Evolutionary conservation across 2,797 vertebrate genomes (phyloP), one percentile per base, ranked within the genome.

Genomic region (Florisuga fusca): DNA sequence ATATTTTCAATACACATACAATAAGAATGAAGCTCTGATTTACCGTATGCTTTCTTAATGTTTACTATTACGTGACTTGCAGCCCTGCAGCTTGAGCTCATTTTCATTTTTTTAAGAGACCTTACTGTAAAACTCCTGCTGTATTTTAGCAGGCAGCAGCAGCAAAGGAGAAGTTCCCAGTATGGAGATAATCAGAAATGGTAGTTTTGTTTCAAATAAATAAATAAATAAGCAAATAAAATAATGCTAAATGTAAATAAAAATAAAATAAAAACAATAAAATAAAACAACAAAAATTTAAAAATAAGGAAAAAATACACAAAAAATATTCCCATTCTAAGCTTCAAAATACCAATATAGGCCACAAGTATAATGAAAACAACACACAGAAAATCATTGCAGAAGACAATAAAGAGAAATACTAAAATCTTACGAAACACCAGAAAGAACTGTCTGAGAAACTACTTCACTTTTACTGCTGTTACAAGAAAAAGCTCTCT

Each of bases 41-140:
- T 90, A 94, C 61, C 62, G 26, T 87, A 74, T 31, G 68, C 61
- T 69, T 92, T 92, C 90, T 84, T 96, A 91, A 93, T 63, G 14
- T 81, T 93, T 96, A 63, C 43, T 95, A 91, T 91, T 95, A 96
- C 94, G 82, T 55, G 64, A 90, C 73, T 81, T 73, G 53, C 43
- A 94, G 33, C 29, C 19, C 26, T 63, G 26, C 81, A 93, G 74
- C 38, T 91, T 50, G 67, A 36, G 83, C 94, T 51, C 72, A 93
- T 68, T 85, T 96, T 87, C 51, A 81, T 21, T 29, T 82, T 93
- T 90, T 85, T 91, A 87, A 84, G 74, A 87, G 7, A 93, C 6
- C 45, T 92, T 80, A 75, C 38, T 64, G 71, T 55, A 91, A 96
- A 96, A 89, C 26, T 76, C 66, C 63, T 38, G 53, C 26, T 87